Conservation (phyloP, 2,888 invertebrate species). For the Platypus cylindrus region DNA sequence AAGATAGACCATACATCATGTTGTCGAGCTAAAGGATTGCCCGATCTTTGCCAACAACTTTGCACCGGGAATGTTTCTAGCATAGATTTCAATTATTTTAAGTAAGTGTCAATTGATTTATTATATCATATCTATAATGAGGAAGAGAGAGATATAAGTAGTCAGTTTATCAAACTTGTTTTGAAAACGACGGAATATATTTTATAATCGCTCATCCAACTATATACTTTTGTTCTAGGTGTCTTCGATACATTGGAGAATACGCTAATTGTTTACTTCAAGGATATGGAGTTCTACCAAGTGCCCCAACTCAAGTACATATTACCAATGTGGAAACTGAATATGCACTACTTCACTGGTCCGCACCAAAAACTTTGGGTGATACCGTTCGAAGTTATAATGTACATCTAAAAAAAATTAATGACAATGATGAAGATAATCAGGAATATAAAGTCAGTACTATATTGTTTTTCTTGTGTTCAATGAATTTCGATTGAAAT, state of each 20-base stretch:
- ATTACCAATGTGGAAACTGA: slow-evolving; percentile 62
- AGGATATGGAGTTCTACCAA: slow-evolving; percentile 72
- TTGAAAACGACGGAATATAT: too few relatives aligned
- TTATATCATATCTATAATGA: background rate
- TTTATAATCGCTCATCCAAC: too few relatives aligned
- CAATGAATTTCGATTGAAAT: background rate
- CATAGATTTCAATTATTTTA: slow-evolving; percentile 70
- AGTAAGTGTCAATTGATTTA: slow-evolving; percentile 42
- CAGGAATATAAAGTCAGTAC: slow-evolving; percentile 29
- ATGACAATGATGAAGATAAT: slow-evolving; percentile 22
- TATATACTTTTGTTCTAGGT: slow-evolving; percentile 36
- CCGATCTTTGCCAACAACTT: slow-evolving; percentile 59
- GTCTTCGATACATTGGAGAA: slow-evolving; percentile 68
- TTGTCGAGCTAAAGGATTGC: slow-evolving; percentile 62
- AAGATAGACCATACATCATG: slow-evolving; percentile 73
- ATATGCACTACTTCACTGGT: slow-evolving; percentile 71
- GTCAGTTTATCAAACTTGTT: too few relatives aligned
- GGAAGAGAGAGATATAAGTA: too few relatives aligned
- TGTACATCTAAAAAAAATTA: slow-evolving; percentile 32
- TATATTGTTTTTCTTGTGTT: background rate
- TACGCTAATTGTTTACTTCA: slow-evolving; percentile 73
- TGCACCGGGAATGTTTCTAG: slow-evolving; percentile 69
- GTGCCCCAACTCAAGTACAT: slow-evolving; percentile 55
- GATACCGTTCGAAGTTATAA: slow-evolving; percentile 51
- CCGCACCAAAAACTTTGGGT: slow-evolving; percentile 52